Base-by-base conservation (phyloP, 2,888 invertebrate genomes). In the Enchytraeus crypticus region DNA sequence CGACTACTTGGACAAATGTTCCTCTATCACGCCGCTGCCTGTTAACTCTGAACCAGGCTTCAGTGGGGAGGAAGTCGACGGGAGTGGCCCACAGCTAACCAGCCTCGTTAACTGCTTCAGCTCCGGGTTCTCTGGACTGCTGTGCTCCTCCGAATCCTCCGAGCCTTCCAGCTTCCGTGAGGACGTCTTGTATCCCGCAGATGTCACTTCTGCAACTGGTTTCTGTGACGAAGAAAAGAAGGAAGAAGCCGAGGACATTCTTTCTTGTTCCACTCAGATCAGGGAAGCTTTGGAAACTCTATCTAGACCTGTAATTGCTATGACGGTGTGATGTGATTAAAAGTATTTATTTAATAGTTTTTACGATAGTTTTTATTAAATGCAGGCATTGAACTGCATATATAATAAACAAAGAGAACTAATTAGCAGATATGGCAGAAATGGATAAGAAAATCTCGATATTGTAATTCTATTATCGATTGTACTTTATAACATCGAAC, bases 61-160 rank as follows among this genome's bases (percentile, higher is more conserved):
- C n/a, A n/a, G n/a, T n/a, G n/a, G n/a, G n/a, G n/a, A n/a, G n/a
- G n/a, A n/a, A n/a, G n/a, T n/a, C n/a, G n/a, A n/a, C n/a, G n/a
- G n/a, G n/a, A n/a, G n/a, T 18, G 18, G 38, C 18, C 38, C 38
- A 26, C 76, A 76, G 57, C 73, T 77, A 33, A 67, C 71, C 5
- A 73, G 67, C 59, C 63, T 77, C 23, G 76, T 75, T 51, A 71
- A 66, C 62, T 72, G 74, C 62, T 77, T 77, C 62, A 74, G 70
- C 65, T 60, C 71, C 0, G 73, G 75, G 46, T 74, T 77, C 61
- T 69, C 70, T 3, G 76, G 75, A 59, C 66, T 74, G n/a, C 32
- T 65, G 23, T 46, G 23, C 47, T 34, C 30, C 27, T 27, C 54
- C 1, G 33, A 51, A 11, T 23, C 18, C 29, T 21, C 23, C 29